Conservation (phyloP, 2,797 vertebrate genomes). For the Ibycter americanus region DNA sequence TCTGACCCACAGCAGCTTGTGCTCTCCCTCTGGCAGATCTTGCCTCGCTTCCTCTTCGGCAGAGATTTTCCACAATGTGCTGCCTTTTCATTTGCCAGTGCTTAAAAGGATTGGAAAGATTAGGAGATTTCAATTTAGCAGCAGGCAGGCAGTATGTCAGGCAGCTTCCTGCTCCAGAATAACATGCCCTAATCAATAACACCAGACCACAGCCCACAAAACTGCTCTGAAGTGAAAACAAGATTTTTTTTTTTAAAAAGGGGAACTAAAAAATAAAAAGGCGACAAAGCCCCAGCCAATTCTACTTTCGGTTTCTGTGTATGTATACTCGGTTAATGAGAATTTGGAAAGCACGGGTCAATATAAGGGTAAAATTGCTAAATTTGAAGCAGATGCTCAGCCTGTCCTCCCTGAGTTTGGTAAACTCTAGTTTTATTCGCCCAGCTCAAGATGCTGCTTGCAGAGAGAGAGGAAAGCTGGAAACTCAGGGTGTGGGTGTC, state of each 20-base stretch:
- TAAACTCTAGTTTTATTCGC: neutral
- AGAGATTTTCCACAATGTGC: neutral
- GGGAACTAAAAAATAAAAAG: neutral
- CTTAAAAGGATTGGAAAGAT: slow-evolving; percentile 58
- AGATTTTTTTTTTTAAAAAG: neutral
- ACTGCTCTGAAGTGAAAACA: neutral
- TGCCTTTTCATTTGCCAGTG: slow-evolving; percentile 46
- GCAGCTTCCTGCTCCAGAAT: slow-evolving; percentile 20
- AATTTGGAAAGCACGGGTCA: neutral
- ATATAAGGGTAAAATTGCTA: neutral
- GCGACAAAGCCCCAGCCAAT: accelerated
- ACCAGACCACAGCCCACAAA: neutral
- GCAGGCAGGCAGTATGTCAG: slow-evolving; percentile 34
- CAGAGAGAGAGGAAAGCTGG: neutral
- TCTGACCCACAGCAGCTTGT: accelerated
- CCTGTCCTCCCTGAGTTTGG: neutral
- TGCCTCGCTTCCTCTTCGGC: neutral
- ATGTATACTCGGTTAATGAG: accelerated
- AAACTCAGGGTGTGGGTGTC: neutral
- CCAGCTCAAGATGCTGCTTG: neutral
- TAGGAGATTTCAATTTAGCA: slow-evolving; percentile 43
- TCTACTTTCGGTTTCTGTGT: neutral
- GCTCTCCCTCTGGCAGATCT: neutral
- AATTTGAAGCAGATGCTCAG: neutral
- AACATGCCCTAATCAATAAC: slow-evolving; percentile 13